Percentiles rank a stretch among this genome's conserved stretches.
These are phyloP conservation scores for Chelidonichthys spinosus DNA, from an alignment of 2,797 vertebrate genomes.

Conservation along the genomic window DNA sequence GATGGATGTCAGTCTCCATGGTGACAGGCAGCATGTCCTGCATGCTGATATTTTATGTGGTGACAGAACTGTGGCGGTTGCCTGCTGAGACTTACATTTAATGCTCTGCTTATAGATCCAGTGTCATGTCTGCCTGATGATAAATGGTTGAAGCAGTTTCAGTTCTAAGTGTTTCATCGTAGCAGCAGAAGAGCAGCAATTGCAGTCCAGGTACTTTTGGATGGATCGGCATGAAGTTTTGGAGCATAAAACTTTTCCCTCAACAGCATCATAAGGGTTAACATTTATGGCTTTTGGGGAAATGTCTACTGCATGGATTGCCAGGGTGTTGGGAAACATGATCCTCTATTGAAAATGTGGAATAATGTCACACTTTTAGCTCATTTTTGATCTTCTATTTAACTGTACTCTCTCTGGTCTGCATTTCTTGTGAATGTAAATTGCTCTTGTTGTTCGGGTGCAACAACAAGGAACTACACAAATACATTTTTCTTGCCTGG, in stretches of 20 bases:
- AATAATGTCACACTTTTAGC: background rate
- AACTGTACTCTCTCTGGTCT: background rate
- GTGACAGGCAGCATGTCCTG: constrained; percentile 60
- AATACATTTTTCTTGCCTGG: background rate
- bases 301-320: background rate
- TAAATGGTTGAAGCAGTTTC: constrained; percentile 1
- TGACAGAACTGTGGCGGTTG: constrained; percentile 9
- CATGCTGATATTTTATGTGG: constrained; percentile 48
- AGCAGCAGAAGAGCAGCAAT: background rate
- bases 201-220: too few relatives aligned
- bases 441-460: background rate
- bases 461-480: background rate
- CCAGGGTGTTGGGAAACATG: background rate
- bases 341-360: background rate
- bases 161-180: background rate
- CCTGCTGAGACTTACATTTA: constrained; percentile 7
- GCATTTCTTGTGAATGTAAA: background rate
- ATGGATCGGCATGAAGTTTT: background rate
- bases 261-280: background rate
- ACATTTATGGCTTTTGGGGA: background rate
- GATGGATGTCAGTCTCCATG: constrained; percentile 75
- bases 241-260: background rate
- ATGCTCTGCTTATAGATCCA: background rate
- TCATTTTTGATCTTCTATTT: background rate
- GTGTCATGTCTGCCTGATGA: background rate